Evolutionary conservation across 2,797 vertebrate species (phyloP), one percentile per base, ranked within the genome.

Genomic region (Cirrhinus molitorella): DNA sequence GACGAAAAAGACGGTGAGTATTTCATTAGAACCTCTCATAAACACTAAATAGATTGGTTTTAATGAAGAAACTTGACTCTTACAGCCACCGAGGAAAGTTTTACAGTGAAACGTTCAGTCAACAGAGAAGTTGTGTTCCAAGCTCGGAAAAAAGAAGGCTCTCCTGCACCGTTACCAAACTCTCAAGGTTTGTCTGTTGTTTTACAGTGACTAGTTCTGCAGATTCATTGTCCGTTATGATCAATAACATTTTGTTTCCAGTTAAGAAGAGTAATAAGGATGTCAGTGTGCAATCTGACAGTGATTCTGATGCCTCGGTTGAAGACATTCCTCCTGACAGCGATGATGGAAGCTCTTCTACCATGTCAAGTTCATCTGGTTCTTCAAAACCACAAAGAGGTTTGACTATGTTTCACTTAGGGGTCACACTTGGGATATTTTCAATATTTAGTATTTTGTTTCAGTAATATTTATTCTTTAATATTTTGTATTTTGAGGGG

Each of bases 81-180:
- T 59, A 4, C 79, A 80, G 84, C 67, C 94, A 94, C 73, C 59
- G 90, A 88, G 51, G 95, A 92, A 40, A 89, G 92, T 37, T 88
- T 98, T 89, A 94, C 94, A 88, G 79, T 97, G 66, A 98, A 93
- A 87, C 96, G 94, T 49, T 90, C 94, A 0, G 89, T 89, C 67
- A 93, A 95, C 49, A 97, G 92, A 70, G 91, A 95, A 14, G 94
- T 97, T 74, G 85, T 95, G n/a, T 97, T 97, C 81, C 94, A 94
- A 86, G 89, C 91, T 45, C 93, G 89, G 40, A 96, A 90, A 88
- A 97, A 94, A 78, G 90, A 94, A 59, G 75, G 28, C 14, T 84
- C 72, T 0, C 74, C 85, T 31, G 83, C 87, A 61, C 88, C 87
- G 61, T 86, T 74, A 21, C 70, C n/a, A 37, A 10, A 57, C 53